Percentiles rank a stretch among this genome's conserved stretches.
Evolutionary conservation across 2,797 vertebrate species (phyloP).

Genomic region (Cetoscarus ocellatus): DNA sequence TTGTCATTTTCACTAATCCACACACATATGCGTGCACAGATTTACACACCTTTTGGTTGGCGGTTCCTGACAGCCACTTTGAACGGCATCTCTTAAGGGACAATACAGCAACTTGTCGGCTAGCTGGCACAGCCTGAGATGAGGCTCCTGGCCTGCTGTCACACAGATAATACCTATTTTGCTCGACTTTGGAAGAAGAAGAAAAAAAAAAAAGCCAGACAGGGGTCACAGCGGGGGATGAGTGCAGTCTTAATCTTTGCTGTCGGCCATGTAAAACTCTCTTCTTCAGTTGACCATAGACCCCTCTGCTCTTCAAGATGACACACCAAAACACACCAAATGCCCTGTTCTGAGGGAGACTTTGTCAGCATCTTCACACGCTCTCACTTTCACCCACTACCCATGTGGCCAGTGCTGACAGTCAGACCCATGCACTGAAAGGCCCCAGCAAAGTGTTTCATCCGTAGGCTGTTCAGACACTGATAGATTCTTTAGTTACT

Average conservation of each 20-base stretch:
- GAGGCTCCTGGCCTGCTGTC: constrained; percentile 21
- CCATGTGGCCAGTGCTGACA: constrained; percentile 74
- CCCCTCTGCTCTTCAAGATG: constrained; percentile 60
- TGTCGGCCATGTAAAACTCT: constrained; percentile 46
- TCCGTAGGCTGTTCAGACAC: constrained; percentile 60
- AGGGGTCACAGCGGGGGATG: constrained; percentile 36
- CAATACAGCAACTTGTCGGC: constrained; percentile 26
- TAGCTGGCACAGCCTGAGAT: constrained; percentile 13
- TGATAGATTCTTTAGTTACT: constrained; percentile 68
- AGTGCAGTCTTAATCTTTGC: constrained; percentile 54
- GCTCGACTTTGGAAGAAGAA: constrained; percentile 4
- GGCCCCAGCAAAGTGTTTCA: constrained; percentile 59
- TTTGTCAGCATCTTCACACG: constrained; percentile 72
- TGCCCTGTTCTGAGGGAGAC: constrained; percentile 59
- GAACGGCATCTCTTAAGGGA: constrained; percentile 33
- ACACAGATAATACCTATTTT: constrained; percentile 43
- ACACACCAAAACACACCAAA: constrained; percentile 59
- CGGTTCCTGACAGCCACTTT: constrained; percentile 33
- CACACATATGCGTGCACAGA: background rate
- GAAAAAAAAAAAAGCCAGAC: constrained; percentile 26
- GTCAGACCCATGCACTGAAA: constrained; percentile 55
- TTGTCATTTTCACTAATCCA: constrained; percentile 6
- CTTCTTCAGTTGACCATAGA: constrained; percentile 52
- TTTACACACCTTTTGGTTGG: constrained; percentile 15
- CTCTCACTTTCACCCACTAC: constrained; percentile 76